Percentiles rank a stretch among this genome's conserved stretches.
Conservation (phyloP, 2,113 vertebrate genomes). For the Sturnus vulgaris region DNA sequence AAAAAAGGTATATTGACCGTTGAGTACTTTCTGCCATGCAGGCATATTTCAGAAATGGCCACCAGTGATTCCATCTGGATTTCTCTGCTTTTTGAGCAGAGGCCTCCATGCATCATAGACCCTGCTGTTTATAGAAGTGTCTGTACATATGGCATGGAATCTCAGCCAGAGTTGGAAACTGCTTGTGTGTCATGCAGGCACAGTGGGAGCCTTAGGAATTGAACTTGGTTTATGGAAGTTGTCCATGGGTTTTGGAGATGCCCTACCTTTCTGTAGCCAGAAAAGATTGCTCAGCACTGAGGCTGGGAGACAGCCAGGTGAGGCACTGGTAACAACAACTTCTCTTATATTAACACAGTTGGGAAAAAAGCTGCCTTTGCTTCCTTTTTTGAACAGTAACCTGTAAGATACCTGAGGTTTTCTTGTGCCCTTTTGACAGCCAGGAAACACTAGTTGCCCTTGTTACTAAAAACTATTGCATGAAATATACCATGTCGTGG, state of each 20-base stretch:
- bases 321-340: not conserved
- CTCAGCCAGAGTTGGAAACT: constrained; percentile 7
- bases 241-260: constrained; percentile 5
- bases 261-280: not conserved
- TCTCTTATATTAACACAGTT: not conserved
- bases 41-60: not conserved
- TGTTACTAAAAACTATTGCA: not conserved
- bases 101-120: constrained; percentile 8
- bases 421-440: not conserved
- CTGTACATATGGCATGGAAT: constrained; percentile 46
- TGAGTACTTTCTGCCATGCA: not conserved
- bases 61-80: constrained; percentile 26
- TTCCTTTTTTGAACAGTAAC: not conserved
- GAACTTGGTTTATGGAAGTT: constrained; percentile 12
- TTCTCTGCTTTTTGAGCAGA: constrained; percentile 28
- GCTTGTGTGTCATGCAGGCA: not conserved
- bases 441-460: not conserved
- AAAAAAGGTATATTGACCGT: not conserved
- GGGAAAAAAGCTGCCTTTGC: not conserved
- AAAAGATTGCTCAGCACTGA: not conserved
- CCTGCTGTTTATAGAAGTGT: constrained; percentile 33
- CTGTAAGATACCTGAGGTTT: not conserved
- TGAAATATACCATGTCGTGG: not conserved
- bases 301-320: not conserved
- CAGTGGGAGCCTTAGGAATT: constrained; percentile 5